These are phyloP conservation scores for Agriopis aurantiaria DNA, from an alignment of 2,888 invertebrate species.

Conservation along the genomic window DNA sequence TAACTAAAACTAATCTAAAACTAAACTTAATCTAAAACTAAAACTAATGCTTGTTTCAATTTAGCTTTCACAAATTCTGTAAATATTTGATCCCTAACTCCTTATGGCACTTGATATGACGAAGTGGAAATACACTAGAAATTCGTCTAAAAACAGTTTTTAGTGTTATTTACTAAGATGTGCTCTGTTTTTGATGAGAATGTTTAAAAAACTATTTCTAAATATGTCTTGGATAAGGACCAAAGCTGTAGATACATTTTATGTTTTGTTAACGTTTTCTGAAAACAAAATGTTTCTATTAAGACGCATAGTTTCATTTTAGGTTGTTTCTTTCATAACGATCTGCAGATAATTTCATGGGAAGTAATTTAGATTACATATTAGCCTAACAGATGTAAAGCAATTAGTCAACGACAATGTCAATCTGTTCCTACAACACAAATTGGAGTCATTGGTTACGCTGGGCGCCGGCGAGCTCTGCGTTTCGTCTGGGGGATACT, in stretches of 20 bases:
- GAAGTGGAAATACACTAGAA: too few relatives aligned
- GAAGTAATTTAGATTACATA: constrained; percentile 14
- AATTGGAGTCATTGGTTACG: constrained; percentile 62
- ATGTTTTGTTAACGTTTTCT: neutral
- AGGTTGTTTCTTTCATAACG: neutral
- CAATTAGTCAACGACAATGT: constrained; percentile 46
- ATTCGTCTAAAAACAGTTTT: too few relatives aligned
- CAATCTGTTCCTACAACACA: constrained; percentile 57
- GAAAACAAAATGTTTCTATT: neutral
- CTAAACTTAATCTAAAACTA: too few relatives aligned
- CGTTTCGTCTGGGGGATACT: constrained; percentile 67
- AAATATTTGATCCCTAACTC: too few relatives aligned
- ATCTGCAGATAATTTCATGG: neutral
- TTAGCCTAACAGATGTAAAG: constrained; percentile 29
- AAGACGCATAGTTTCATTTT: neutral
- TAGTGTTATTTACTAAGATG: too few relatives aligned
- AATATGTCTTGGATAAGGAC: neutral
- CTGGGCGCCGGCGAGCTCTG: constrained; percentile 59
- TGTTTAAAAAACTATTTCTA: neutral
- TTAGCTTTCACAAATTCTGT: too few relatives aligned
- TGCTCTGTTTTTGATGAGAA: too few relatives aligned
- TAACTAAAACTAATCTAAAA: too few relatives aligned
- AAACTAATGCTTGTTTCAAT: too few relatives aligned
- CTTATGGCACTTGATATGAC: too few relatives aligned
- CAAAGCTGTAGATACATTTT: neutral